Evolutionary conservation across 1,140 invertebrate species (phyloP).

Genomic region (Drosophila pandora): DNA sequence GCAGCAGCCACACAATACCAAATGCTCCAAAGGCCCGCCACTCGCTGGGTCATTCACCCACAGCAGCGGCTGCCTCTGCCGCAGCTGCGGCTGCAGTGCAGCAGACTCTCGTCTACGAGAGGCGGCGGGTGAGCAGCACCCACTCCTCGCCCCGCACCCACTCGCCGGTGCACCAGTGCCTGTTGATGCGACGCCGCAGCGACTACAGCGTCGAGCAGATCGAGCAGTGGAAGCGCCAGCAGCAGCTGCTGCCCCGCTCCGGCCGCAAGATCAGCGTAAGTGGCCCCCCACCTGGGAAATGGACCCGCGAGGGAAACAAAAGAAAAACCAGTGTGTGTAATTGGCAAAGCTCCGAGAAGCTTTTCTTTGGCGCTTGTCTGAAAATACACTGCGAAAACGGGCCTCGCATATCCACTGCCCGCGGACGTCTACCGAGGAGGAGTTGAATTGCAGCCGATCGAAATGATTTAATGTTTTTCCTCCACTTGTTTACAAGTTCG

Average conservation of each 20-base stretch:
- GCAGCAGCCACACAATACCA: conserved; percentile 49
- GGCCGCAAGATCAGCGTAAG: conserved; percentile 75
- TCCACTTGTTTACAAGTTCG: neutral
- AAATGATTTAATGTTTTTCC: neutral
- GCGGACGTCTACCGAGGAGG: too few relatives aligned
- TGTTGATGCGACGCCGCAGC: conserved; percentile 76
- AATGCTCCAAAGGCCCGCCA: conserved; percentile 52
- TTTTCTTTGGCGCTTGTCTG: conserved; percentile 2
- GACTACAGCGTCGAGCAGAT: conserved; percentile 77
- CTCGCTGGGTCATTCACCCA: conserved; percentile 71
- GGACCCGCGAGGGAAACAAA: conserved; percentile 4
- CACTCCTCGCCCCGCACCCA: conserved; percentile 63
- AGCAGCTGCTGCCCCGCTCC: conserved; percentile 51
- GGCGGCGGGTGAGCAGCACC: conserved; percentile 58
- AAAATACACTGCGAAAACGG: neutral
- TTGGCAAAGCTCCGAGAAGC: conserved; percentile 16
- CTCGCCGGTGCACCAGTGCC: conserved; percentile 72
- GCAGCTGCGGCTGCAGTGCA: conserved; percentile 45
- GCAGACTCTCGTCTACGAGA: conserved; percentile 69
- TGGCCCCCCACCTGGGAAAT: conserved; percentile 16
- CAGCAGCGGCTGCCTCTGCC: conserved; percentile 32
- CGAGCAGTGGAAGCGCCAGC: conserved; percentile 73
- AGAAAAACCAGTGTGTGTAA: conserved; percentile 11
- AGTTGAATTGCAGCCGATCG: neutral
- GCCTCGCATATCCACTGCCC: neutral